These are phyloP conservation scores for Diorhabda elongata DNA, from an alignment of 1,140 invertebrate species.

Conservation along the genomic window DNA sequence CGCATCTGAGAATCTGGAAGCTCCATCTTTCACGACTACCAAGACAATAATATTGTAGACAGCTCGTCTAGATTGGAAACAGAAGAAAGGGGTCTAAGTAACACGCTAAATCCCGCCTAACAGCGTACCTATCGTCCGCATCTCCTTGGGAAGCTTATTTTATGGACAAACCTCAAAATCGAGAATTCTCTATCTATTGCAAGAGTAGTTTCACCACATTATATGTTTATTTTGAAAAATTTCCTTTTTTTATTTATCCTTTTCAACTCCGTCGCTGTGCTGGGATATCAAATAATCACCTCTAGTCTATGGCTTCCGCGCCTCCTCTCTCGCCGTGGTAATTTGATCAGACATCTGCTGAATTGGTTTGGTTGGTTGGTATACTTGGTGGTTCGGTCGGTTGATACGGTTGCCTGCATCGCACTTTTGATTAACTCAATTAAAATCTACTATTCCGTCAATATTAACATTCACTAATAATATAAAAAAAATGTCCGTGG, in stretches of 20 bases:
- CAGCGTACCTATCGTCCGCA: background rate
- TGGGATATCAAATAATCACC: background rate
- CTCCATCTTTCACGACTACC: too few species aligned
- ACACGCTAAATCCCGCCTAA: too few species aligned
- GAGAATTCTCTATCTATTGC: background rate
- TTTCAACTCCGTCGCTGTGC: background rate
- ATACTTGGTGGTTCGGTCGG: background rate
- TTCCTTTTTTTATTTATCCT: background rate
- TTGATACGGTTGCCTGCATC: background rate
- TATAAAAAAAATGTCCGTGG: background rate
- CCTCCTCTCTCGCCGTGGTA: background rate
- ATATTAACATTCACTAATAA: background rate
- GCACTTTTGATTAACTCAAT: slow-evolving; percentile 2
- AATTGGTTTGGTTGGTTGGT: slow-evolving; percentile 2
- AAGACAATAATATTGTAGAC: too few species aligned
- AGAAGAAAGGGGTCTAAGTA: too few species aligned
- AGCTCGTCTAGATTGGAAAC: too few species aligned
- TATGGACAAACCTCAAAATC: background rate
- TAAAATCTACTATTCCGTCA: background rate
- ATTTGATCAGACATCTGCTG: background rate
- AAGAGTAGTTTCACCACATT: background rate
- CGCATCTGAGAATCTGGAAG: too few species aligned
- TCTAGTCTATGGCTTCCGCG: background rate
- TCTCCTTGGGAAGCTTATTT: background rate
- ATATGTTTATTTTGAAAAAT: background rate